Conservation (phyloP, 2,888 invertebrate species). For the Macroteleia sp. region DNA sequence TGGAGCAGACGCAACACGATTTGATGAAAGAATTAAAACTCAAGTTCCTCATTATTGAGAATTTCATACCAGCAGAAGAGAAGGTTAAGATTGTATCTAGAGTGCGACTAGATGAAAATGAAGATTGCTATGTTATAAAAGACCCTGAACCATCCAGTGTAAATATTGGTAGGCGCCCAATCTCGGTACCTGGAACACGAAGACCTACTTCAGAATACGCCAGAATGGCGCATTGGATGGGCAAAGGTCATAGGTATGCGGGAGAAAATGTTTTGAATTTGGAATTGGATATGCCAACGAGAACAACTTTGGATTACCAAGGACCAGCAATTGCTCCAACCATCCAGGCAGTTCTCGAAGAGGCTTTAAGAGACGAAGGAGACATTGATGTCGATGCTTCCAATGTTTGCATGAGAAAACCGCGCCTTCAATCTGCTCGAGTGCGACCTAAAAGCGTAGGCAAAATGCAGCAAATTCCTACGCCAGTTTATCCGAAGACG, state of each 20-base stretch:
- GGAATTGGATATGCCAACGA: conserved; percentile 89
- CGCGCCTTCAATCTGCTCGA: conserved; percentile 77
- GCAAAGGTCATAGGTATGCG: conserved; percentile 84
- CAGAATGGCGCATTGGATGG: conserved; percentile 85
- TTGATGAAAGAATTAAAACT: conserved; percentile 95
- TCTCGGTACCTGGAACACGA: conserved; percentile 87
- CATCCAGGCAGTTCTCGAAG: conserved; percentile 86
- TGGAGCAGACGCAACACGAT: conserved; percentile 96
- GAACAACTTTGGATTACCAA: conserved; percentile 91
- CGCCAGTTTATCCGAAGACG: conserved; percentile 82
- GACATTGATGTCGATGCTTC: conserved; percentile 83
- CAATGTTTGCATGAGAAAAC: conserved; percentile 73
- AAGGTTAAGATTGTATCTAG: conserved; percentile 89
- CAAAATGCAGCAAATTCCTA: conserved; percentile 79
- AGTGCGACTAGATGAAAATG: conserved; percentile 92
- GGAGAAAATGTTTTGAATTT: conserved; percentile 90
- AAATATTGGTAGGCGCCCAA: conserved; percentile 86
- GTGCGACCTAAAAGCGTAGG: conserved; percentile 79
- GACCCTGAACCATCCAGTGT: conserved; percentile 83
- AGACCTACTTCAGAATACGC: conserved; percentile 88
- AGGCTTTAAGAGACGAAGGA: conserved; percentile 81
- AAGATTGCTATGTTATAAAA: conserved; percentile 89
- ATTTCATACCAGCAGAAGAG: conserved; percentile 94
- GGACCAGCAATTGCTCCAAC: conserved; percentile 89
- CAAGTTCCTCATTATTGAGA: conserved; percentile 94